Base-by-base conservation (phyloP, 2,888 invertebrate species). In the Diaprepes abbreviatus region DNA sequence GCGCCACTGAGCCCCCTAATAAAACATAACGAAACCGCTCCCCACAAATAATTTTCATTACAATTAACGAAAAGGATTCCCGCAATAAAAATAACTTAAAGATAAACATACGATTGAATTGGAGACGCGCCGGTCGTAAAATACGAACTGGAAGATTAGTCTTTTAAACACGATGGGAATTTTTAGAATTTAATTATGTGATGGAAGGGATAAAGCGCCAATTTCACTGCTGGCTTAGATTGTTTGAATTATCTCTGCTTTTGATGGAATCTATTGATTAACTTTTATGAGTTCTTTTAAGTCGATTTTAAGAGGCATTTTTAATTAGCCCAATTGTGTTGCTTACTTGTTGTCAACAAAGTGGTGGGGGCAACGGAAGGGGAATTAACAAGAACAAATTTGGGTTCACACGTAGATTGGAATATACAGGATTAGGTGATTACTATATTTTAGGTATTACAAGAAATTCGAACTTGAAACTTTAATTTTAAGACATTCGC, bases 131-230 rank as follows among this genome's bases (percentile, higher is more conserved):
- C 9, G 2, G 21, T 38, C 57, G 21, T 57, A 57, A 57, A 57
- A 10, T 17, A 21, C 12, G 24, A 57, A 24, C 14, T 57, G 12
- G 10, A 36, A 57, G 38, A 38, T 57, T 36, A 57, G 57, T 24
- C 57, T 19, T 57, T 38, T 57, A 57, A 57, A 57, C 31, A 21
- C 14, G 36, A 19, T 36, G 36, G 36, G 57, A 38, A 21, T 57
- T 57, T 38, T 57, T 54, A 35, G 57, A 57, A 57, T 57, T 57
- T 57, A 36, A 57, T 57, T 57, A 57, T 38, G 57, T 38, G 38
- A 57, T 57, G 57, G 57, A 38, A 36, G 16, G 57, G 38, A 38
- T 38, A 57, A 57, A 38, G n/a, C 14, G 21, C 17, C 40, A 17
- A 40, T 40, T 40, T 40, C 40, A n/a, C n/a, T n/a, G 17, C 10